Evolutionary conservation across 1,140 invertebrate genomes (phyloP).

Genomic region (Laodelphax striatellus): DNA sequence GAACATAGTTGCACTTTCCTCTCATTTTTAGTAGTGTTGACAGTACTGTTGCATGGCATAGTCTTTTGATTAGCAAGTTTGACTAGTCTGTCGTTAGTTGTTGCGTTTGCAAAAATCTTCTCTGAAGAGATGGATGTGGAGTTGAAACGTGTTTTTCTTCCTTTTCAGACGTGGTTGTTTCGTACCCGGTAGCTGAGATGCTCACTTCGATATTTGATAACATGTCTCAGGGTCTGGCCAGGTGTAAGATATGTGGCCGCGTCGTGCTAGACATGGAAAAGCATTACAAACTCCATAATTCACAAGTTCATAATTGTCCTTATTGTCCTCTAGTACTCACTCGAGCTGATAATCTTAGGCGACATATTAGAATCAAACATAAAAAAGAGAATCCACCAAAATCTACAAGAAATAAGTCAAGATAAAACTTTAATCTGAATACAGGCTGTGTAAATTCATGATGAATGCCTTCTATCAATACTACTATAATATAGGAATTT

Average conservation of each 20-base stretch:
- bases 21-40: too few species aligned
- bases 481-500: too few species aligned
- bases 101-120: too few species aligned
- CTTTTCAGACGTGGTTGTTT: constrained; percentile 7
- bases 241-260: constrained; percentile 18
- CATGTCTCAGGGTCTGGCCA: constrained; percentile 13
- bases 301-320: constrained; percentile 8
- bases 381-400: background rate
- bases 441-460: background rate
- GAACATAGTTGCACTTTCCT: too few species aligned
- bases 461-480: too few species aligned
- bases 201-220: constrained; percentile 13
- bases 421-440: background rate
- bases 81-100: too few species aligned
- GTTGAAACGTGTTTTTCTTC: background rate
- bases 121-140: too few species aligned
- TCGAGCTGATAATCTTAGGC: constrained; percentile 12
- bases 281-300: constrained; percentile 10
- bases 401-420: too few species aligned
- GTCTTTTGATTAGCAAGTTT: too few species aligned
- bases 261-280: constrained; percentile 13
- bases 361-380: constrained; percentile 11
- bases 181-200: constrained; percentile 3
- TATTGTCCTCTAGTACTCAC: constrained; percentile 12
- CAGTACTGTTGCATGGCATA: too few species aligned